Percentiles rank a stretch among this genome's conserved stretches.
Conservation (phyloP, 2,888 invertebrate genomes). For the Mimas tiliae region DNA sequence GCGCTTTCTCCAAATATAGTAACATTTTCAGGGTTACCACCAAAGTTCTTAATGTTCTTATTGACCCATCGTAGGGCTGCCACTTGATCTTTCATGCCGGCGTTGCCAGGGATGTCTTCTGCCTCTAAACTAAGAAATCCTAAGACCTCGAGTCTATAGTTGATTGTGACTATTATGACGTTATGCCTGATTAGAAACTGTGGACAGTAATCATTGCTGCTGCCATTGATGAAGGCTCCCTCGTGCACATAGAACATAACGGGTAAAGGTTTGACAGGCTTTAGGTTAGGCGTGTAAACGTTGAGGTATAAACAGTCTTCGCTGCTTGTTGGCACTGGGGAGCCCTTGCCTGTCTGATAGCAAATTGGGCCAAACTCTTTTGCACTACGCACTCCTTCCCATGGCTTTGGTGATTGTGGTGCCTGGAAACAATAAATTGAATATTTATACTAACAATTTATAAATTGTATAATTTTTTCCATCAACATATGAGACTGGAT, state of each 20-base stretch:
- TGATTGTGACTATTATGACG: slow-evolving; percentile 69
- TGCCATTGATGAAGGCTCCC: slow-evolving; percentile 60
- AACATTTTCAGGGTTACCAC: slow-evolving; percentile 69
- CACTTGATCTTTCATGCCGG: slow-evolving; percentile 79
- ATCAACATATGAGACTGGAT: too few relatives aligned
- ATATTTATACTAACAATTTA: neutral
- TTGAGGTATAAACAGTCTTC: slow-evolving; percentile 75
- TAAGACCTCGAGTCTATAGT: slow-evolving; percentile 68
- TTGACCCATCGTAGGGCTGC: slow-evolving; percentile 70
- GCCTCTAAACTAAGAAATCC: slow-evolving; percentile 71
- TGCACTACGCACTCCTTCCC: slow-evolving; percentile 60
- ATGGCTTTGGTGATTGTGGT: slow-evolving; percentile 51
- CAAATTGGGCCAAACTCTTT: slow-evolving; percentile 52
- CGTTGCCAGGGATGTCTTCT: slow-evolving; percentile 72
- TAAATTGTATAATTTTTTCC: neutral
- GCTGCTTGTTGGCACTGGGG: slow-evolving; percentile 40
- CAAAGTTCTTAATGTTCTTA: slow-evolving; percentile 66
- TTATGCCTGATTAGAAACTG: slow-evolving; percentile 62
- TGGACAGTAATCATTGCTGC: slow-evolving; percentile 66
- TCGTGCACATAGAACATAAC: slow-evolving; percentile 74
- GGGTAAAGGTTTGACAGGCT: slow-evolving; percentile 48
- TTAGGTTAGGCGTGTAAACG: slow-evolving; percentile 63
- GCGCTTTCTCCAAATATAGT: slow-evolving; percentile 77
- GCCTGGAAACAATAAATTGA: slow-evolving; percentile 39
- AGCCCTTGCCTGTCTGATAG: slow-evolving; percentile 47